Percentiles rank a stretch among this genome's conserved stretches.
Conservation (phyloP, 2,888 invertebrate species). For the Archips xylosteana region DNA sequence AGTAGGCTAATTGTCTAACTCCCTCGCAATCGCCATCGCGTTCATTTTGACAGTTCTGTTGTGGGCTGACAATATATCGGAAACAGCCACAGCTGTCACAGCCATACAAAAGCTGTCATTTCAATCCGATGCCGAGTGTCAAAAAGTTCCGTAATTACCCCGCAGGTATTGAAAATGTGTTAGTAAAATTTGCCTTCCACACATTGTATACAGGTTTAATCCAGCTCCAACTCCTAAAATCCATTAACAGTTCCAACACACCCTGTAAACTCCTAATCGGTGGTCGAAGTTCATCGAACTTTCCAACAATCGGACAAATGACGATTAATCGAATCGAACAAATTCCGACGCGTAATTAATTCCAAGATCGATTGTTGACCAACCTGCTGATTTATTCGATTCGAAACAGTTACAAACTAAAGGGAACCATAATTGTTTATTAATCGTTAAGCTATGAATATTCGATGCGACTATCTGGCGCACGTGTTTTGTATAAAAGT, state of each 20-base stretch:
- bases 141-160: too few species aligned
- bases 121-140: too few species aligned
- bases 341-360: slow-evolving; percentile 35
- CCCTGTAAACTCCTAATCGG: slow-evolving; percentile 33
- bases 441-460: slow-evolving; percentile 63
- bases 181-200: too few species aligned
- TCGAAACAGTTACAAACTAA: slow-evolving; percentile 52
- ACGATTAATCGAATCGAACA: slow-evolving; percentile 37
- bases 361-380: slow-evolving; percentile 49
- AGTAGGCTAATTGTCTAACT: too few species aligned
- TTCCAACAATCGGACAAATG: slow-evolving; percentile 37
- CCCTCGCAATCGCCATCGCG: too few species aligned
- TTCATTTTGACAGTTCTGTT: too few species aligned
- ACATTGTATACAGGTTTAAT: not conserved
- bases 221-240: slow-evolving; percentile 1
- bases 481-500: slow-evolving; percentile 22
- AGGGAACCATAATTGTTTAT: slow-evolving; percentile 56
- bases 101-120: too few species aligned
- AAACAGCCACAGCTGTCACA: too few species aligned
- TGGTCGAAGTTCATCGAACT: slow-evolving; percentile 37
- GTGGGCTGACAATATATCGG: too few species aligned
- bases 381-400: slow-evolving; percentile 61
- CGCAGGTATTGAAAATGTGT: too few species aligned
- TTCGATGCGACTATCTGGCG: slow-evolving; percentile 43
- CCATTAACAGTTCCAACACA: slow-evolving; percentile 12